phyloP scores from a whole-genome alignment of 2,797 vertebrate species.

The Syngnathus acus region DNA sequence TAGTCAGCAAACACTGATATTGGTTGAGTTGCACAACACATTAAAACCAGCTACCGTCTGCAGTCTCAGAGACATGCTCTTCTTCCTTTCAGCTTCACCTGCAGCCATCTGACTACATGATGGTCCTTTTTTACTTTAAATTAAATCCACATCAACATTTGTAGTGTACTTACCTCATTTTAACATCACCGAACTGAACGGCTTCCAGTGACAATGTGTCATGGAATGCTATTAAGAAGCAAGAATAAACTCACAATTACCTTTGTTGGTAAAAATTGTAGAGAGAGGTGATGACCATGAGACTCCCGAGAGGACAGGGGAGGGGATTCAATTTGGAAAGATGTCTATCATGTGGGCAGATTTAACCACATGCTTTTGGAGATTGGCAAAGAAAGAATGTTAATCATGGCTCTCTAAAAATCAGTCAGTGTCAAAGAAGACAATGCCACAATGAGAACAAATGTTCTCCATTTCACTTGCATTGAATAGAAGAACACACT shows the following conservation, averaged over 20 bases:
- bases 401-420: conserved; percentile 61
- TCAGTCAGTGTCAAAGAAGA: conserved; percentile 53
- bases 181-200: too few species aligned
- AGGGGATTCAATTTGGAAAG: conserved; percentile 66
- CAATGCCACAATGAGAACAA: conserved; percentile 33
- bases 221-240: too few species aligned
- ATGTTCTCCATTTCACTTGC: neutral
- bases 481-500: neutral
- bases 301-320: conserved; percentile 43
- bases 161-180: too few species aligned
- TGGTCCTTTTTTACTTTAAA: too few species aligned
- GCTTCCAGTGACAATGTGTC: too few species aligned
- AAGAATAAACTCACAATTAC: conserved; percentile 30
- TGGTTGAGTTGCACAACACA: too few species aligned
- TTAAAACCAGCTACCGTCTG: too few species aligned
- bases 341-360: conserved; percentile 60
- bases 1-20: too few species aligned
- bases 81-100: too few species aligned
- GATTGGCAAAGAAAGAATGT: conserved; percentile 49
- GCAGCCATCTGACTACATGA: too few species aligned
- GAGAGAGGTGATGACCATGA: conserved; percentile 57
- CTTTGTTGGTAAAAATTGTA: conserved; percentile 56
- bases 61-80: too few species aligned
- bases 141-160: too few species aligned
- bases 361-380: conserved; percentile 66